Base-by-base conservation (phyloP, 2,888 invertebrate species). In the Gastracanthus pulcherrimus region DNA sequence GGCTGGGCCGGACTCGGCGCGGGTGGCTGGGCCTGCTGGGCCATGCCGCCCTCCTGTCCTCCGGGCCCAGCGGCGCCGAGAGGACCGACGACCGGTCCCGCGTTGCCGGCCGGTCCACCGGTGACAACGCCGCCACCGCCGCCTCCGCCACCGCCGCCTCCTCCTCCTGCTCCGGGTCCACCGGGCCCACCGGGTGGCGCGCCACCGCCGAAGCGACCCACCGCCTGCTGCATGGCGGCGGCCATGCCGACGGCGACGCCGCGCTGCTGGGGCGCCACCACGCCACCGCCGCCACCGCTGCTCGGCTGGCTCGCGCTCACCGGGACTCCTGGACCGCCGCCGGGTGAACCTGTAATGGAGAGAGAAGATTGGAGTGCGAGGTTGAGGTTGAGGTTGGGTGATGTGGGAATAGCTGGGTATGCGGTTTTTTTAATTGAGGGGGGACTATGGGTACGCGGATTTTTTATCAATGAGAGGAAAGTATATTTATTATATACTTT, bases 1-100 rank as follows among this genome's bases (percentile, higher is more conserved):
- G 96, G 96, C 85, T 95, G 96, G 85, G 95, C 95, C 48, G 96
- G 95, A 62, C 96, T 95, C 51, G 96, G 95, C 45, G 96, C 96
- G 69, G 96, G 95, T 26, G 95, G 96, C 87, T 95, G 96, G 31
- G 96, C 95, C 89, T 95, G 95, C 83, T 94, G 94, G 5, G 95
- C 95, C 91, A 95, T 94, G 58, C 95, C 94, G 72, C 93, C 93
- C 84, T 94, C 95, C 86, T 94, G 94, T 82, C 93, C 94, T 71
- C 92, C 93, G 85, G 91, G 90, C 1, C 91, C 93, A 86, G 92
- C 93, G 3, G 89, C 88, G 0, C 55, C 67, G 1, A 88, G 87
- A 83, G 91, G 92, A 77, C 92, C 93, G 89, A 93, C 91, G n/a
- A n/a, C n/a, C n/a, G n/a, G n/a, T n/a, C n/a, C n/a, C n/a, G n/a